Conservation (phyloP, 2,113 vertebrate species). For the Glaucidium brasilianum region DNA sequence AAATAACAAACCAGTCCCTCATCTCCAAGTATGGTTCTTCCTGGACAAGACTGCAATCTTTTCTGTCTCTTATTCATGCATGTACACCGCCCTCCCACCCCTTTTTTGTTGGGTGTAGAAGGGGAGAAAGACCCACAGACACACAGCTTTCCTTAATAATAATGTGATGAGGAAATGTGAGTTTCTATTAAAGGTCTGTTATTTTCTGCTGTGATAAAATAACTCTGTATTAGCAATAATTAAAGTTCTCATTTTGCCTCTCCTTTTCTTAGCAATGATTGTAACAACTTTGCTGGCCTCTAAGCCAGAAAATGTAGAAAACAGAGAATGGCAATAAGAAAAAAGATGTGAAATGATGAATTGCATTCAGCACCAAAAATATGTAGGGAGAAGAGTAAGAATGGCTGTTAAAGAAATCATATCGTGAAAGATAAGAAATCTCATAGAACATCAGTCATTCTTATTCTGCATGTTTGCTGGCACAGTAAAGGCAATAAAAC, state of each 20-base stretch:
- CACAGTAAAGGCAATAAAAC: conserved; percentile 42
- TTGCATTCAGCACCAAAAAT: conserved; percentile 7
- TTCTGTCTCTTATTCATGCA: background rate
- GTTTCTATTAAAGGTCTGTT: background rate
- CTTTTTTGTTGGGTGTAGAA: fast-evolving
- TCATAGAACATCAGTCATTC: conserved; percentile 49
- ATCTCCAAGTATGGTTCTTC: background rate
- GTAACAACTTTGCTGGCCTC: background rate
- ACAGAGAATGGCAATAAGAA: background rate
- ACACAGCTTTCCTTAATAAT: background rate
- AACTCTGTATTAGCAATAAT: background rate
- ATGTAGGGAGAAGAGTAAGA: background rate
- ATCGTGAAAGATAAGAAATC: conserved; percentile 21
- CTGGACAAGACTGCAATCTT: background rate
- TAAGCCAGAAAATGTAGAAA: background rate
- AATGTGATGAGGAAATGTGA: background rate
- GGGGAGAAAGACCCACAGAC: background rate
- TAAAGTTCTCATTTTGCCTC: background rate
- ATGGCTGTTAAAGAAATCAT: conserved; percentile 41
- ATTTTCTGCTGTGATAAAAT: background rate
- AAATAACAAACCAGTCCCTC: background rate
- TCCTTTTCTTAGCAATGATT: background rate
- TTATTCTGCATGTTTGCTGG: conserved; percentile 8
- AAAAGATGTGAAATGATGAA: conserved; percentile 4
- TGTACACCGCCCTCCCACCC: fast-evolving